These are phyloP conservation scores for Scolopax bukidnonensis DNA, from an alignment of 2,797 vertebrate species.

Conservation along the genomic window DNA sequence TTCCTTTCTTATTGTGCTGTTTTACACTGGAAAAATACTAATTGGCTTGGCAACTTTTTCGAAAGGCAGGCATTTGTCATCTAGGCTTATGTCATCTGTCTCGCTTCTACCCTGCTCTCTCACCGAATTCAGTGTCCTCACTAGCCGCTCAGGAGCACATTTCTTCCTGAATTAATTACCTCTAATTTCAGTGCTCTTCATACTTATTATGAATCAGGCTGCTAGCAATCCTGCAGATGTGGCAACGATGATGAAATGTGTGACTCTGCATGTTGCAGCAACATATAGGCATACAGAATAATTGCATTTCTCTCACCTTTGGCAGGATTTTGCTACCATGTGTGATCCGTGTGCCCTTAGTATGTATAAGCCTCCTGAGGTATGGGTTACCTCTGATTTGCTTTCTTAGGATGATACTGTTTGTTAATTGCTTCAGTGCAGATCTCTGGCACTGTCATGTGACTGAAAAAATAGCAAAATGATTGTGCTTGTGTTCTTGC, in stretches of 20 bases:
- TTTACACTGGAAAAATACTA: background rate
- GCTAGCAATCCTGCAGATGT: background rate
- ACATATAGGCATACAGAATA: background rate
- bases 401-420: background rate
- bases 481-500: background rate
- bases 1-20: background rate
- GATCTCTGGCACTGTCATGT: background rate
- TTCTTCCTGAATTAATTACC: background rate
- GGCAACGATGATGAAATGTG: background rate
- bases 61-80: background rate
- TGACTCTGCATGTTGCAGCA: background rate
- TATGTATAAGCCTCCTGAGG: background rate
- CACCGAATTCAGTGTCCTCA: background rate
- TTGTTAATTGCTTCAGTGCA: background rate
- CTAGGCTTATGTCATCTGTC: accelerated
- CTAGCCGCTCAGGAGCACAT: background rate
- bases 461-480: background rate
- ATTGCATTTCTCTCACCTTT: background rate
- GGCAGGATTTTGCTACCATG: background rate
- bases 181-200: background rate
- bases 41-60: background rate
- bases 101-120: accelerated
- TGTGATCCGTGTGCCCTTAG: background rate
- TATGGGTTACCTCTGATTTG: background rate
- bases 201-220: background rate